These are phyloP conservation scores for Polyergus mexicanus DNA, from an alignment of 1,140 invertebrate genomes.

Conservation along the genomic window DNA sequence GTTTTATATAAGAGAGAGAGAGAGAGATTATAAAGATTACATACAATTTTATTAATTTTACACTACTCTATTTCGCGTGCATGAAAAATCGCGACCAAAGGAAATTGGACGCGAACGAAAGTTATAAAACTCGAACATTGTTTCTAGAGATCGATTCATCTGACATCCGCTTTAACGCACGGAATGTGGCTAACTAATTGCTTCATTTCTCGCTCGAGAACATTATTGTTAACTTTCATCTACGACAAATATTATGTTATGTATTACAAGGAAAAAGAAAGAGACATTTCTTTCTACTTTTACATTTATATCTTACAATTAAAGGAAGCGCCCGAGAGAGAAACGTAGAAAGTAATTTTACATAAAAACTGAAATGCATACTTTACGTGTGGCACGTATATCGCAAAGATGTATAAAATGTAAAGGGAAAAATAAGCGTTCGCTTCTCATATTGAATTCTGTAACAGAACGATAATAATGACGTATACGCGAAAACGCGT, in stretches of 20 bases:
- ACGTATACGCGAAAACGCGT: conserved; percentile 22
- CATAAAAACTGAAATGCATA: background rate
- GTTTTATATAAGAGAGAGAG: background rate
- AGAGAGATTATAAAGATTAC: conserved; percentile 32
- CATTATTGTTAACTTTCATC: background rate
- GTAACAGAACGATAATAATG: conserved; percentile 13
- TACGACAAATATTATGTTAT: background rate
- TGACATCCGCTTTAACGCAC: background rate
- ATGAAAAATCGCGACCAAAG: background rate
- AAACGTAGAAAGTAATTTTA: background rate
- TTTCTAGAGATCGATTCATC: background rate
- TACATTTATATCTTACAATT: background rate
- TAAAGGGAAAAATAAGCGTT: background rate
- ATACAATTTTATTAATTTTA: conserved; percentile 39
- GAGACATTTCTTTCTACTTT: background rate
- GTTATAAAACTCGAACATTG: background rate
- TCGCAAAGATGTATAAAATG: background rate
- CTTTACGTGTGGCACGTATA: background rate
- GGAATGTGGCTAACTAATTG: background rate
- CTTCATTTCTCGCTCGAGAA: background rate
- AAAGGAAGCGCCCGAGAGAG: background rate
- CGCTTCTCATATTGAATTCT: conserved; percentile 2
- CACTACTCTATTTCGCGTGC: background rate
- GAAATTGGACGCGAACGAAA: background rate
- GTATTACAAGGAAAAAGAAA: background rate